Conservation (phyloP, 2,888 invertebrate genomes). For the Netelia fuscicornis region DNA sequence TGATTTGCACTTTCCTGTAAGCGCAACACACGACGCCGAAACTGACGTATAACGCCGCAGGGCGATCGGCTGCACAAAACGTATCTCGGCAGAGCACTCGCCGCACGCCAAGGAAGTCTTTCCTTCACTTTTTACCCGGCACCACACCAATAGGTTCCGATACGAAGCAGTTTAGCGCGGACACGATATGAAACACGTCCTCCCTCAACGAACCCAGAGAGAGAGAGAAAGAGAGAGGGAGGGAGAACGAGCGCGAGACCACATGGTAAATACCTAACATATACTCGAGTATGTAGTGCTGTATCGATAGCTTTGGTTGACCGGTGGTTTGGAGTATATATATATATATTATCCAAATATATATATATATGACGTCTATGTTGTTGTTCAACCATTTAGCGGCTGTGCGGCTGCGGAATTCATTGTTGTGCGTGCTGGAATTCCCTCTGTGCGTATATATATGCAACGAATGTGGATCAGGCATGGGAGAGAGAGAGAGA, state of each 20-base stretch:
- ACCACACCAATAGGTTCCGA: too few species aligned
- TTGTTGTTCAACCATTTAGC: slow-evolving; percentile 64
- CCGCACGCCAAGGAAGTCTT: too few species aligned
- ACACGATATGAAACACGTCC: too few species aligned
- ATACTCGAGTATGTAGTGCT: slow-evolving; percentile 9
- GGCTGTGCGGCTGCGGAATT: slow-evolving; percentile 59
- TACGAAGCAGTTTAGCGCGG: too few species aligned
- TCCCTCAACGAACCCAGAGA: too few species aligned
- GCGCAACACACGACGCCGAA: too few species aligned
- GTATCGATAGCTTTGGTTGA: slow-evolving; percentile 42
- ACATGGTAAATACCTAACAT: slow-evolving; percentile 11
- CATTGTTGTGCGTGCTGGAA: slow-evolving; percentile 65
- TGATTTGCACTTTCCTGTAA: too few species aligned
- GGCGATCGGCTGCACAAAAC: too few species aligned
- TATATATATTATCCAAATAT: neutral
- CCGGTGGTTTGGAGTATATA: slow-evolving; percentile 5
- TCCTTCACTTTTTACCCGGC: too few species aligned
- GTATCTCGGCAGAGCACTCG: too few species aligned
- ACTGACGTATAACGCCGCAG: too few species aligned
- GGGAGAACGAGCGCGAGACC: slow-evolving; percentile 2
- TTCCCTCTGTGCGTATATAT: slow-evolving; percentile 16
- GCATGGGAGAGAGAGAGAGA: slow-evolving; percentile 17
- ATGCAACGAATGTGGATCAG: slow-evolving; percentile 1
- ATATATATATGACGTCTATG: slow-evolving; percentile 10
- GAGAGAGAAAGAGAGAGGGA: neutral